Base-by-base conservation (phyloP, 2,113 vertebrate species). In the Rutilus rutilus region DNA sequence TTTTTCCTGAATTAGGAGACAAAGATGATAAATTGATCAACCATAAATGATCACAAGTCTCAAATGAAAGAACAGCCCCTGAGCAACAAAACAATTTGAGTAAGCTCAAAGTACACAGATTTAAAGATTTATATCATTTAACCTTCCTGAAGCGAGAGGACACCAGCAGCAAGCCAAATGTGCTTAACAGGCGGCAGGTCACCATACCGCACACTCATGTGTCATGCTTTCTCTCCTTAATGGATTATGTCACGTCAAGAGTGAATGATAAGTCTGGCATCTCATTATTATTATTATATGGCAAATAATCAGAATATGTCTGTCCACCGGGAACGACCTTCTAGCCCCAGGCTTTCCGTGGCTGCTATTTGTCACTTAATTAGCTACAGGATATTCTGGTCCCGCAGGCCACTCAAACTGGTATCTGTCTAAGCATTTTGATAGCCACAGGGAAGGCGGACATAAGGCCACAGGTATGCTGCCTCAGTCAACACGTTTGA, bases 311-410 rank as follows among this genome's bases (percentile, higher is more conserved):
- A 39, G 60, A 86, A 78, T 83, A 45, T 84, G 47, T n/a, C 65
- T 27, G 74, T 33, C 57, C 19, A n/a, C 84, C 65, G 30, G 81
- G 84, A 52, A 86, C 10, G 79, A 78, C 80, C 84, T 80, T 77
- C 71, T 86, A 57, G 84, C 80, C 87, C 62, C 54, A 23, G 57
- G 87, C 78, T 83, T 83, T 73, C 84, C 9, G 17, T 76, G 15
- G 8, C 85, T 77, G 69, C 30, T 86, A 78, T 86, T 73, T 86
- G 85, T 86, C 85, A 78, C 82, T 86, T 86, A 88, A 88, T 86
- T 84, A 86, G 77, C 15, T 84, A 65, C 77, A 84, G 33, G 79
- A 79, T 84, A 79, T 86, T 86, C 67, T 57, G 62, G 45, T 77
- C 82, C 76, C 52, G 77, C 45, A 84, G 85, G 82, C 69, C 67